Percentiles rank a stretch among this genome's conserved stretches.
phyloP scores from a whole-genome alignment of 2,888 invertebrate species.

The Melikaiella ostensackeni region DNA sequence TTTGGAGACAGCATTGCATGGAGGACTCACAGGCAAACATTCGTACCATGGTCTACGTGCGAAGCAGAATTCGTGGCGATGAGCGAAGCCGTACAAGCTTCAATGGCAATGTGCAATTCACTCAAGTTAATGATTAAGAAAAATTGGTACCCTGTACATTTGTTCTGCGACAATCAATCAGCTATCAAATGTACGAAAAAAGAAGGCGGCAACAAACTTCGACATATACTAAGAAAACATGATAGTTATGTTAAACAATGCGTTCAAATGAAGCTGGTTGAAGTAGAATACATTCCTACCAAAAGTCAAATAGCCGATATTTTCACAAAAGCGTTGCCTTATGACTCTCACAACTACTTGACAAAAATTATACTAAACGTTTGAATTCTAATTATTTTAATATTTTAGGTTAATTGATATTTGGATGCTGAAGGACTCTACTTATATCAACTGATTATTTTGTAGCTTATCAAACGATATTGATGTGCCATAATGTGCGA shows the following conservation, averaged over 20 bases:
- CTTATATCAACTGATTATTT: background rate
- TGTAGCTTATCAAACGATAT: background rate
- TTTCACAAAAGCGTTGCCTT: background rate
- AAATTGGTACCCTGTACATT: background rate
- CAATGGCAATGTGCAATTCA: background rate
- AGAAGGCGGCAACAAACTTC: background rate
- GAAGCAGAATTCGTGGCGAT: conserved; percentile 3
- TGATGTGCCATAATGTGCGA: background rate
- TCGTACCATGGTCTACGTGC: background rate
- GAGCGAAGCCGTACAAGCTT: conserved; percentile 3
- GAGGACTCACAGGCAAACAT: background rate
- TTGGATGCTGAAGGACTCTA: background rate
- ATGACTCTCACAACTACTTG: background rate
- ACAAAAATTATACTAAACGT: background rate
- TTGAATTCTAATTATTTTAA: background rate
- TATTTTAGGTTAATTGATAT: background rate
- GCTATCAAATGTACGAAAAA: background rate
- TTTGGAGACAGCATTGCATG: conserved; percentile 17
- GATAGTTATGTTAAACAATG: background rate
- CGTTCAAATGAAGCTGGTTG: background rate
- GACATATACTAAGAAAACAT: background rate
- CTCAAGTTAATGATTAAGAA: background rate
- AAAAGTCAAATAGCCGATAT: background rate
- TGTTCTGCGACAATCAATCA: background rate
- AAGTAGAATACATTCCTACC: background rate